Evolutionary conservation across 2,888 invertebrate species (phyloP), one percentile per base, ranked within the genome.

Genomic region (Macaria notata): DNA sequence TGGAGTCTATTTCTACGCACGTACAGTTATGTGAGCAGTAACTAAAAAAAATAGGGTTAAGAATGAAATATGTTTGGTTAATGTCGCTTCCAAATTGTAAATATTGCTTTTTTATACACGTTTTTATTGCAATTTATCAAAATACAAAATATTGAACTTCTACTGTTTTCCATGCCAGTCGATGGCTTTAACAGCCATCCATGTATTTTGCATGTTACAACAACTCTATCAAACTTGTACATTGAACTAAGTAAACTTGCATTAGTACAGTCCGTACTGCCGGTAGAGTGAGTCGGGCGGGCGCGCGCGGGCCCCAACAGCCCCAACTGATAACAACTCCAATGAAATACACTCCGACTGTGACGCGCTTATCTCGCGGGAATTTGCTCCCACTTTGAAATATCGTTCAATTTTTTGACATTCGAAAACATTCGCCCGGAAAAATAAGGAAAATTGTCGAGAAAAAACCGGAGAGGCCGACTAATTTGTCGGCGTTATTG

Each of bases 321-420:
- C 55, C 63, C 67, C 63, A 83, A 86, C 86, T 84, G 86, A 87
- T 86, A 87, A 78, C 81, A 86, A 86, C 83, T 87, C 81, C 77
- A 83, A 78, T 84, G 84, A 81, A 85, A 83, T 81, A 83, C 79
- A 76, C 76, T 63, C 73, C 72, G 70, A 84, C 79, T 73, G 72
- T 69, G 72, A 72, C 75, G 63, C 64, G 70, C 78, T 83, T 84
- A 84, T 84, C 84, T 78, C 70, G 54, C 49, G 57, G 69, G 78
- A 85, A 83, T 83, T 86, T 80, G 77, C 79, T 78, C 75, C 70
- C 71, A 67, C 73, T 80, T 78, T 81, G 84, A 84, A 86, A 85
- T 85, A 86, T 84, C 78, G 77, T 76, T 64, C 72, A 72, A 78
- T 83, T 81, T 85, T 75, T 83, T 83, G 81, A 79, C 76, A 71